Conservation (phyloP, 2,113 vertebrate genomes). For the Zosterops lateralis region DNA sequence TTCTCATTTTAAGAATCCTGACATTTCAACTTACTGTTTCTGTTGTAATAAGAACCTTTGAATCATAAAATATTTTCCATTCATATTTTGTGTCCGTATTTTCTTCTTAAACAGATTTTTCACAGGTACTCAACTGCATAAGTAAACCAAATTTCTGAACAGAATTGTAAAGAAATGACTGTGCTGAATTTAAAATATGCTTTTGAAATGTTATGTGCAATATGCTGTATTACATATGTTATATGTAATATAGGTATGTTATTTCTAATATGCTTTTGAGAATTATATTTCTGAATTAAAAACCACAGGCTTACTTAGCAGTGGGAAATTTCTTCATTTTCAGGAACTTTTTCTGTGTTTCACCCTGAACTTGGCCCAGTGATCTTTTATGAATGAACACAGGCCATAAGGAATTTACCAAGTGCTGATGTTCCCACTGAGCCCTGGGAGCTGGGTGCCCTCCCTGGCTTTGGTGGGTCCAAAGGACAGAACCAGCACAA, state of each 20-base stretch:
- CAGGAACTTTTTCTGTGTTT: not conserved
- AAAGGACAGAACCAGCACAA: not conserved
- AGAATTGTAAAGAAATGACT: not conserved
- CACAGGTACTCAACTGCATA: not conserved
- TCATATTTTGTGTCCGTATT: not conserved
- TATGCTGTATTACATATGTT: too few species aligned
- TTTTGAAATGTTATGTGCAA: not conserved
- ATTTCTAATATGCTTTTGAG: not conserved
- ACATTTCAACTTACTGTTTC: not conserved
- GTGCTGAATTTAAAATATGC: not conserved
- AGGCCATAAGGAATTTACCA: not conserved
- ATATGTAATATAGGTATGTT: too few species aligned
- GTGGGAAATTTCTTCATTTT: not conserved
- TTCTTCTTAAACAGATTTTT: constrained; percentile 14
- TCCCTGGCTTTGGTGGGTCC: not conserved
- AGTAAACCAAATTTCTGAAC: constrained; percentile 46
- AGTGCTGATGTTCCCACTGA: not conserved
- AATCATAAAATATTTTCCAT: constrained; percentile 16
- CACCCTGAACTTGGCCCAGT: not conserved
- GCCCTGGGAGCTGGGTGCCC: accelerated
- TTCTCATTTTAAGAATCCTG: not conserved
- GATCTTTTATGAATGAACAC: not conserved
- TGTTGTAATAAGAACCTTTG: not conserved
- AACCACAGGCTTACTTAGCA: not conserved
- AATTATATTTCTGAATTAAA: not conserved